Evolutionary conservation across 1,140 invertebrate species (phyloP).

Genomic region (Metaphire vulgaris): DNA sequence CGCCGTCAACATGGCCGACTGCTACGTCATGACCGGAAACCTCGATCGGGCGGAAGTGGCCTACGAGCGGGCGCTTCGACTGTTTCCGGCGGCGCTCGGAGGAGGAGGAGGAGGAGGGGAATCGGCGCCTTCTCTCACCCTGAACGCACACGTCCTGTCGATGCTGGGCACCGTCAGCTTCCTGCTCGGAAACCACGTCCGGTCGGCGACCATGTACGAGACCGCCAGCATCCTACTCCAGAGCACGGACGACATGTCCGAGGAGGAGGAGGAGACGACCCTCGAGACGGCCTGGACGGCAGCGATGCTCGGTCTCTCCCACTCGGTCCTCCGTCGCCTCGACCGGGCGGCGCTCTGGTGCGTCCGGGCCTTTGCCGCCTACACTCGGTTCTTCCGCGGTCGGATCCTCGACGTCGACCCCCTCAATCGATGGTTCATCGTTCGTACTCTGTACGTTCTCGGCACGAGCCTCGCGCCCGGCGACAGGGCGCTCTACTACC

Average conservation of each 20-base stretch:
- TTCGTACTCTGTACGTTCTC: conserved; percentile 24
- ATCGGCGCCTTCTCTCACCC: neutral
- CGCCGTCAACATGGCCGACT: conserved; percentile 22
- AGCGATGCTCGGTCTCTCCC: conserved; percentile 25
- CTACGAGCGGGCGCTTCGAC: conserved; percentile 27
- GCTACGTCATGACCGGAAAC: conserved; percentile 25
- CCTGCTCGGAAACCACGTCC: conserved; percentile 26
- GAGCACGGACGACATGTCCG: too few species aligned
- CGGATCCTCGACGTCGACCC: conserved; percentile 9
- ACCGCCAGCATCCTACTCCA: conserved; percentile 28
- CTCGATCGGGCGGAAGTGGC: conserved; percentile 18
- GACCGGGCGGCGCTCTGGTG: conserved; percentile 27
- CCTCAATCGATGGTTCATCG: conserved; percentile 28
- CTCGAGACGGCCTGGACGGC: conserved; percentile 24
- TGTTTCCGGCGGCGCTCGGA: conserved; percentile 13
- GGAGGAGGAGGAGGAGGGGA: too few species aligned
- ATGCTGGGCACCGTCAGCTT: conserved; percentile 28
- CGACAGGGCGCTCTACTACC: conserved; percentile 22
- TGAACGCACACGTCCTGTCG: conserved; percentile 29
- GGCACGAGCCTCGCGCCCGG: conserved; percentile 20
- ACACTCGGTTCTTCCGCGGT: conserved; percentile 5
- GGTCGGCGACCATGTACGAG: conserved; percentile 28
- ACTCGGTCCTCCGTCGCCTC: conserved; percentile 6
- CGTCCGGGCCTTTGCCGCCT: conserved; percentile 20
- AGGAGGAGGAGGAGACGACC: conserved; percentile 1